phyloP scores from a whole-genome alignment of 1,140 invertebrate genomes.

The Pseudomyrmex sp. region DNA sequence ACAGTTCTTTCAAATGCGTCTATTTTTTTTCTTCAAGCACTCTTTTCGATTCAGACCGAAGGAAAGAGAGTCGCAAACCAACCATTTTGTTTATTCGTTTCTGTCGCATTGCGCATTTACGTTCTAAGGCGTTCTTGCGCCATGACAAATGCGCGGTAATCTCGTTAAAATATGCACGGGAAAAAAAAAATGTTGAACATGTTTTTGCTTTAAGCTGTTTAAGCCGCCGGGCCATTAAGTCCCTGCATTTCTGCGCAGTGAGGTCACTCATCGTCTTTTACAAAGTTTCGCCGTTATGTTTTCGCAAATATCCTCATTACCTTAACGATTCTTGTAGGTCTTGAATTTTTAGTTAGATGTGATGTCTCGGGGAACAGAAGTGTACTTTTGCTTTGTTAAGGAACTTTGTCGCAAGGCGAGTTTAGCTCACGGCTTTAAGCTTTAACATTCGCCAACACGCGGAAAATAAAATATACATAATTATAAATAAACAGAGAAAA shows the following conservation, averaged over 20 bases:
- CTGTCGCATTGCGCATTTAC: background rate
- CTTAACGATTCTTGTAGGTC: conserved; percentile 40
- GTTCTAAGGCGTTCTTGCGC: background rate
- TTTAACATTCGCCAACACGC: background rate
- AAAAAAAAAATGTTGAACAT: background rate
- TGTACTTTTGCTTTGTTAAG: background rate
- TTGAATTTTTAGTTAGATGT: conserved; percentile 49
- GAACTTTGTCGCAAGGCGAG: conserved; percentile 25
- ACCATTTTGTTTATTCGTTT: background rate
- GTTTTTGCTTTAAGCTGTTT: conserved; percentile 25
- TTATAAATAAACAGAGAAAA: background rate
- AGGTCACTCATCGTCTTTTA: conserved; percentile 17
- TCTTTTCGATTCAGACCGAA: background rate
- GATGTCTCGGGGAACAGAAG: conserved; percentile 29
- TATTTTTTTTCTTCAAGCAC: background rate
- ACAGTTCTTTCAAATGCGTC: background rate
- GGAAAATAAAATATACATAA: background rate
- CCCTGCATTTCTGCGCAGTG: conserved; percentile 14
- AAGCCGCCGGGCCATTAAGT: conserved; percentile 13
- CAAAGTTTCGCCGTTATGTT: conserved; percentile 33
- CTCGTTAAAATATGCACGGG: background rate
- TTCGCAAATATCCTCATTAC: conserved; percentile 27
- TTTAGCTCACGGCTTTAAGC: background rate
- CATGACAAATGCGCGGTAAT: background rate
- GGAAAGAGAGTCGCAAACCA: background rate